Base-by-base conservation (phyloP, 2,113 vertebrate species). In the Anhinga rufa region DNA sequence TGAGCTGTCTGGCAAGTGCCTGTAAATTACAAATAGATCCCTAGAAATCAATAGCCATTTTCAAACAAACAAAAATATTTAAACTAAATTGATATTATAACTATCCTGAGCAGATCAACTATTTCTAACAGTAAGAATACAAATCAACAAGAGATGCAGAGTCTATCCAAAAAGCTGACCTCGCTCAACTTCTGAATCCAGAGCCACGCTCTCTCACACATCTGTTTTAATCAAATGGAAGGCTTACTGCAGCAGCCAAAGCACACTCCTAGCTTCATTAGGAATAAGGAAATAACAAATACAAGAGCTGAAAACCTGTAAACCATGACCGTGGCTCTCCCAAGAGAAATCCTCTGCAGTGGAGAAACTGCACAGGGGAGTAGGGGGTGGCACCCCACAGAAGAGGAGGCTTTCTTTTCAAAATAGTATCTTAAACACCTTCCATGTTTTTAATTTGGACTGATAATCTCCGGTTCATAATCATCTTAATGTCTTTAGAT, bases 21-120 rank as follows among this genome's bases (percentile, higher is more conserved):
- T 65, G 18, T 42, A 92, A 91, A 71, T 89, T 68, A 95, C 29
- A 51, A 66, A 91, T 8, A 91, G 60, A 75, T 60, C 32, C 70
- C 61, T 52, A 57, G 65, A 91, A 97, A 92, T 93, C 77, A 89
- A 93, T 48, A 84, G 52, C 17, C 26, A 52, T 91, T 93, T 86
- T 79, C 54, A 70, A 92, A 70, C 34, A 86, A 92, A 60, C 40
- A 92, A 83, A 96, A 91, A 74, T 36, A 90, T 92, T 84, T 82
- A 65, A 83, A 80, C 38, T 58, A 75, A 81, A 58, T n/a, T 74
- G 12, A 40, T 77, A 76, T 5, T 40, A 13, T 66, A 92, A 78
- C 46, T 88, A 28, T 70, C 79, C 54, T 38, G 29, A 80, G 16
- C 18, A 86, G 21, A 71, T 38, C 25, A 66, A 64, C 15, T 64